Base-by-base conservation (phyloP, 2,888 invertebrate species). In the Fabriciana adippe region DNA sequence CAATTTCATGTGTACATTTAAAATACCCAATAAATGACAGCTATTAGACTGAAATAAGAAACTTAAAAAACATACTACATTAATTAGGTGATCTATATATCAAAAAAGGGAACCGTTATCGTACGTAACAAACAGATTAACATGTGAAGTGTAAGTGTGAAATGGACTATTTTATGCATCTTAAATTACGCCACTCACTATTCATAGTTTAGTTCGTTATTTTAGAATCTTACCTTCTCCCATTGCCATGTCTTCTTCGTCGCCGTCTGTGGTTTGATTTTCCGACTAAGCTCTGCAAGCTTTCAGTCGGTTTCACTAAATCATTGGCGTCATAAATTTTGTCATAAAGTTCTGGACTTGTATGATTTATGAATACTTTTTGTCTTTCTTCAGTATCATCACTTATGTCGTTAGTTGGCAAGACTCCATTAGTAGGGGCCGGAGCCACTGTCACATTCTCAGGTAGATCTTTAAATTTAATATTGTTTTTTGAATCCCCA, bases 401-500 rank as follows among this genome's bases (percentile, higher is more conserved):
- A 0, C 89, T 86, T 70, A 85, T 85, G 31, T 90, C 90, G 72
- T 85, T 90, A 2, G 87, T 82, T 26, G 86, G 81, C 60, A 92
- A 76, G 63, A 89, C 86, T 13, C 92, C 92, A 74, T 92, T 92
- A 0, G 92, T 92, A 0, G 92, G 92, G 68, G 92, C 88, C 16
- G 92, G 92, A 56, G 87, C 92, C 8, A 92, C 81, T 5, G 91
- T 92, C 31, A 91, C 77, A 70, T 92, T 92, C n/a, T 90, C 92
- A 26, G 90, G 88, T 18, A 89, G 62, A 55, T 86, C 88, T 79
- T 92, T 93, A 14, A 87, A 81, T 77, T 90, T 92, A 0, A 93
- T 75, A 73, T 93, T 84, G 41, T 81, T 90, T 55, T 90, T 92
- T 21, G 84, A 84, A 77, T 93, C 93, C 11, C 93, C 93, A 50